Conservation (phyloP, 2,888 invertebrate genomes). For the Brachypalpus laphriformis region DNA sequence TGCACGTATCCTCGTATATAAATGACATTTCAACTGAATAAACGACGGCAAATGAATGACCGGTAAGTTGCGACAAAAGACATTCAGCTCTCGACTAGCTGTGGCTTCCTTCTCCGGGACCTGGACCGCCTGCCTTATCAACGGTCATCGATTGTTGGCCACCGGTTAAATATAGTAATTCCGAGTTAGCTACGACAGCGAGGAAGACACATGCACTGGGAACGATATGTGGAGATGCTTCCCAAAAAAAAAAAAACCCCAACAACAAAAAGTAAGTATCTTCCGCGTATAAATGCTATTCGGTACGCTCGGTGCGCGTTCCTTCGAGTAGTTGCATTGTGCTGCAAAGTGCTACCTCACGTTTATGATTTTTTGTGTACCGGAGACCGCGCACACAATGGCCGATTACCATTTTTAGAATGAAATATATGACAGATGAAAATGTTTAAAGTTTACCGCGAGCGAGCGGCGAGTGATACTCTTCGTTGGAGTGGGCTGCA, state of each 20-base stretch:
- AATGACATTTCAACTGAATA: slow-evolving; percentile 63
- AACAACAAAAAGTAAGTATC: no score
- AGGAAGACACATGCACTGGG: slow-evolving; percentile 52
- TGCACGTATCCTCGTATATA: neutral
- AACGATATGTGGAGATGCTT: slow-evolving; percentile 67
- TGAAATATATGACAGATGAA: slow-evolving; percentile 74
- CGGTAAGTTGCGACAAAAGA: slow-evolving; percentile 54
- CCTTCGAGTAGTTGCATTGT: slow-evolving; percentile 17
- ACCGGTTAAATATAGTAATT: slow-evolving; percentile 72
- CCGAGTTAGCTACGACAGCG: slow-evolving; percentile 22
- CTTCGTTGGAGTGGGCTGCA: slow-evolving; percentile 11
- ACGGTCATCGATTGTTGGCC: slow-evolving; percentile 63
- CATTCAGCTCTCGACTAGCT: neutral
- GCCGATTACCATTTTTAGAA: slow-evolving; percentile 74
- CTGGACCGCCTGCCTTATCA: slow-evolving; percentile 37
- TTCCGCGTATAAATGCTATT: no score
- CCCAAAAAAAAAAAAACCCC: slow-evolving; percentile 39
- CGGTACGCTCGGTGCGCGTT: neutral
- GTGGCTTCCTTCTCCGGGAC: neutral
- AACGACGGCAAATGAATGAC: slow-evolving; percentile 70
- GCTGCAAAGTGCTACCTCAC: slow-evolving; percentile 65
- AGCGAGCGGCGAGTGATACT: slow-evolving; percentile 44
- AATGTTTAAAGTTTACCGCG: slow-evolving; percentile 71
- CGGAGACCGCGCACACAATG: slow-evolving; percentile 52
- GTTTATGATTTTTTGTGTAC: slow-evolving; percentile 67